A percentile compares a stretch with the other conserved stretches of the same genome.
Conservation (phyloP, 2,888 invertebrate species). For the Acronicta psi region DNA sequence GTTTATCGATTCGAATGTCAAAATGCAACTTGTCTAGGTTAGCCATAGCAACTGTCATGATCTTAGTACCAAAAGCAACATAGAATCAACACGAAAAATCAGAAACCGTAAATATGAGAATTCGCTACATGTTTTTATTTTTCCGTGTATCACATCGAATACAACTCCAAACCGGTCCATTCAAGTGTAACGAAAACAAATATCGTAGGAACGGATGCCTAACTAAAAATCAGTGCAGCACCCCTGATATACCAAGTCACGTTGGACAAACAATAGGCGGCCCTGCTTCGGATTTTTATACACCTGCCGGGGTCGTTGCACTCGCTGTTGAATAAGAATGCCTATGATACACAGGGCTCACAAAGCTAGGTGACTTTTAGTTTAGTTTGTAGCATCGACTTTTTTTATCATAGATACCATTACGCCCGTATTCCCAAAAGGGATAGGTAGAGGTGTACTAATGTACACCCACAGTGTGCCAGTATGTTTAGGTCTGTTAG, state of each 20-base stretch:
- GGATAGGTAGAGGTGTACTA: too few relatives aligned
- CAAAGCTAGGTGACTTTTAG: slow-evolving; percentile 1
- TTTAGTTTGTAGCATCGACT: background rate
- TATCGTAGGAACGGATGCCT: slow-evolving; percentile 6
- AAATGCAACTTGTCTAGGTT: too few relatives aligned
- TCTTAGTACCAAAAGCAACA: too few relatives aligned
- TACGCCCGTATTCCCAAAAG: too few relatives aligned
- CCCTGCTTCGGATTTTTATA: slow-evolving; percentile 54
- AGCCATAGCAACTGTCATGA: too few relatives aligned
- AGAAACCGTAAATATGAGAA: background rate
- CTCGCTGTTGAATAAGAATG: slow-evolving; percentile 46
- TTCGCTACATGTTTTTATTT: slow-evolving; percentile 16
- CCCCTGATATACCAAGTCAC: slow-evolving; percentile 47
- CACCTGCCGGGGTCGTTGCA: slow-evolving; percentile 57
- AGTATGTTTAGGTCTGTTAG: too few relatives aligned
- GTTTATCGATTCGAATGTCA: too few relatives aligned
- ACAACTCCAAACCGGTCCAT: slow-evolving; percentile 9
- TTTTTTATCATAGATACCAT: background rate
- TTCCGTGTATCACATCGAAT: background rate
- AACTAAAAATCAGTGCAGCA: slow-evolving; percentile 40
- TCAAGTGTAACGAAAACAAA: slow-evolving; percentile 27
- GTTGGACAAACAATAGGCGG: slow-evolving; percentile 54
- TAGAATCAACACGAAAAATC: background rate
- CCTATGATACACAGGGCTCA: slow-evolving; percentile 44
- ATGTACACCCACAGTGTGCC: too few relatives aligned